Evolutionary conservation across 2,888 invertebrate genomes (phyloP).

Genomic region (Globia sparganii): DNA sequence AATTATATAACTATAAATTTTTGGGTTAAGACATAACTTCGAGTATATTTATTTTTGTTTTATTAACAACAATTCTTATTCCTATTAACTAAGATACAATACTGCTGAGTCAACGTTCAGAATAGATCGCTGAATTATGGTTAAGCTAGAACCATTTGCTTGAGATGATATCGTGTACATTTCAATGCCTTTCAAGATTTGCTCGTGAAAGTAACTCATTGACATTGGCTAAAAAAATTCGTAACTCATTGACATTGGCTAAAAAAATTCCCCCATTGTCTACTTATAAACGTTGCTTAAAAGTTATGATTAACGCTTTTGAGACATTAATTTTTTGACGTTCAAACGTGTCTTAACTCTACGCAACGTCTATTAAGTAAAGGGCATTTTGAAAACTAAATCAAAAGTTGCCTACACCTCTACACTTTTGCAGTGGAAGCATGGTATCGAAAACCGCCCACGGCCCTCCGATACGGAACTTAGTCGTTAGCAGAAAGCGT

Average conservation of each 20-base stretch:
- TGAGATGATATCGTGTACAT: background rate
- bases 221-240: background rate
- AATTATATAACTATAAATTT: constrained; percentile 1
- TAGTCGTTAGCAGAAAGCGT: constrained; percentile 72
- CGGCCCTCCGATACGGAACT: constrained; percentile 75
- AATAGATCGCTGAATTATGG: background rate
- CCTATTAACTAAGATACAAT: background rate
- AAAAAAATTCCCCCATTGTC: background rate
- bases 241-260: too few relatives aligned
- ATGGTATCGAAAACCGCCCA: constrained; percentile 67
- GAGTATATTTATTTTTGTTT: background rate
- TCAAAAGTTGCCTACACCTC: constrained; percentile 4
- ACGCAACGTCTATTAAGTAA: too few relatives aligned
- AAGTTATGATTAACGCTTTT: background rate
- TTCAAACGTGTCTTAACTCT: background rate
- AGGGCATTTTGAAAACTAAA: background rate
- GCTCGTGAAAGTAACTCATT: background rate
- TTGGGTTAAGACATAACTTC: background rate
- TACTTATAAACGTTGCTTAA: background rate
- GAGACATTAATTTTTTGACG: too few relatives aligned
- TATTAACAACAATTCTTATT: background rate
- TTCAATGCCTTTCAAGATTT: background rate
- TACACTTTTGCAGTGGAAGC: constrained; percentile 4
- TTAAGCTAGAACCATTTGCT: background rate
- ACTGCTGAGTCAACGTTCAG: background rate